phyloP scores from a whole-genome alignment of 2,888 invertebrate species.

The Mythimna albipuncta region DNA sequence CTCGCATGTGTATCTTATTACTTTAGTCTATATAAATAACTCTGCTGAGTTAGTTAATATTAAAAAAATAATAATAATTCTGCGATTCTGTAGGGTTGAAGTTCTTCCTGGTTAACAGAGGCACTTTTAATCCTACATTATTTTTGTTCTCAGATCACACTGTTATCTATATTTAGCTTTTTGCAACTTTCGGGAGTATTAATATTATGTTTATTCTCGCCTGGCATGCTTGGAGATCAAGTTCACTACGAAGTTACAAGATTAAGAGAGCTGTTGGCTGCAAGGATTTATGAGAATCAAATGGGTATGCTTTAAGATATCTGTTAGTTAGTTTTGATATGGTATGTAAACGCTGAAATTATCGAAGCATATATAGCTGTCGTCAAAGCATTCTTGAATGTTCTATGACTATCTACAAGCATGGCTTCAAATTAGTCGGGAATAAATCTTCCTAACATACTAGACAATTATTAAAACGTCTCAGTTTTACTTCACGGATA shows the following conservation, averaged over 20 bases:
- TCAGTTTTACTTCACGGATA: no score
- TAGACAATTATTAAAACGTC: no score
- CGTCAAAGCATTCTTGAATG: no score
- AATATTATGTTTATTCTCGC: constrained; percentile 30
- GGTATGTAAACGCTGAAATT: no score
- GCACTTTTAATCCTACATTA: not conserved
- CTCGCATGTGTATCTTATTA: not conserved
- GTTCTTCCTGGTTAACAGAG: no score
- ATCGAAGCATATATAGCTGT: no score
- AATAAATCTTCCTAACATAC: no score
- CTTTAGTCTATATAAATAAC: no score
- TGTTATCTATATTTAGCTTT: not conserved
- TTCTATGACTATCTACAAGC: no score
- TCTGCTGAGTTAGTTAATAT: not conserved
- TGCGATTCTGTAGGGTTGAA: not conserved
- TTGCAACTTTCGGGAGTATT: constrained; percentile 17
- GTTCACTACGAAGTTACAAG: constrained; percentile 30
- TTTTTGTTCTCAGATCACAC: constrained; percentile 8
- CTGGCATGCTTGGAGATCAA: constrained; percentile 28
- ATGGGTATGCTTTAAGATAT: constrained; percentile 67
- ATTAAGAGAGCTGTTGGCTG: constrained; percentile 68
- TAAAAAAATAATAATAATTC: no score
- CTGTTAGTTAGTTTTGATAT: not conserved
- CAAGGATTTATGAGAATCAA: constrained; percentile 79
- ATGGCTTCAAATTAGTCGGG: no score